phyloP scores from a whole-genome alignment of 1,140 invertebrate species.

The Dendroctonus valens region DNA sequence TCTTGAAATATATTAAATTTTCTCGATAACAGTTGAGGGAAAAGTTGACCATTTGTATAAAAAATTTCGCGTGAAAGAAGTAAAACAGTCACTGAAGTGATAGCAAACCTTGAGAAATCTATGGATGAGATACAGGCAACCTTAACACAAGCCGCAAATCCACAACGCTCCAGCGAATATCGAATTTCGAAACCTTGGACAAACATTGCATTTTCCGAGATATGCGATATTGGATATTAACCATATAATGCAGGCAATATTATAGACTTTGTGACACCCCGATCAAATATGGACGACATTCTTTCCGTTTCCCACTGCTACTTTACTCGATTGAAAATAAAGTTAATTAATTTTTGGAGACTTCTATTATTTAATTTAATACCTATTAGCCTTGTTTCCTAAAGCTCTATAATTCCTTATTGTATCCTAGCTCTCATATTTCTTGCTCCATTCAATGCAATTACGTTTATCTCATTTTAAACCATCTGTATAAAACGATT shows the following conservation, averaged over 20 bases:
- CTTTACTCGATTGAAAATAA: no score
- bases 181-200: constrained; percentile 25
- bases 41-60: no score
- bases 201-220: constrained; percentile 28
- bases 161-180: constrained; percentile 12
- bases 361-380: no score
- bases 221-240: constrained; percentile 24
- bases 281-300: constrained; percentile 18
- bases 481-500: no score
- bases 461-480: no score
- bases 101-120: constrained; percentile 14
- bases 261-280: constrained; percentile 21
- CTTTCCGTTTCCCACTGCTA: constrained; percentile 5
- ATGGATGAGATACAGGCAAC: constrained; percentile 14
- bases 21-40: no score
- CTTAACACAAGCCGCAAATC: constrained; percentile 21
- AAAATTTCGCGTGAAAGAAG: neutral
- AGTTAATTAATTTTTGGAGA: no score
- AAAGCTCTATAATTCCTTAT: no score
- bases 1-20: no score
- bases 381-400: no score
- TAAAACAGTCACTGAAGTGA: neutral
- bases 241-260: constrained; percentile 22
- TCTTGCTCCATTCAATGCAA: no score
- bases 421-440: no score